Percentiles rank a stretch among this genome's conserved stretches.
phyloP scores from a whole-genome alignment of 2,888 invertebrate genomes.

The Acleris literana region DNA sequence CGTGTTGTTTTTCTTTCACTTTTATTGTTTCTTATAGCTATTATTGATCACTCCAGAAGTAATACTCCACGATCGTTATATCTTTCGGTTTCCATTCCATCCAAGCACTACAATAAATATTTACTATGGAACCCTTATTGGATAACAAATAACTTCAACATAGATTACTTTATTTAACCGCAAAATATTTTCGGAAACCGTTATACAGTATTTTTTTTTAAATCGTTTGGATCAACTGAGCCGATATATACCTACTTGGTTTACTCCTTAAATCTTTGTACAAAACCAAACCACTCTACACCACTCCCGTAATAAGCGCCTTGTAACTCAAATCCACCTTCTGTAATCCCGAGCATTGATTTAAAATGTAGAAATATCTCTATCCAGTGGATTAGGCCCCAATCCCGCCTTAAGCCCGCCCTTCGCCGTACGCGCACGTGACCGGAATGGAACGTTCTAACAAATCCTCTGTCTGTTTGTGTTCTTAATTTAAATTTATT shows the following conservation, averaged over 20 bases:
- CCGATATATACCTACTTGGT: neutral
- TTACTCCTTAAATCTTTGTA: neutral
- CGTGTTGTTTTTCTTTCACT: no score
- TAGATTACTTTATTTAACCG: neutral
- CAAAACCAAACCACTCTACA: no score
- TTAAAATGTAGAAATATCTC: slow-evolving; percentile 33
- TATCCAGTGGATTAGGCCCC: slow-evolving; percentile 30
- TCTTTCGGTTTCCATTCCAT: no score
- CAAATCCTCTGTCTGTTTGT: slow-evolving; percentile 53
- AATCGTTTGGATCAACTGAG: no score
- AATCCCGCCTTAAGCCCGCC: slow-evolving; percentile 51
- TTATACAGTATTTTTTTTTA: no score
- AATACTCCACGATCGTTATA: no score
- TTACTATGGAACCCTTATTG: no score
- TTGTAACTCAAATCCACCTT: slow-evolving; percentile 10
- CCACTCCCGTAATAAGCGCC: neutral
- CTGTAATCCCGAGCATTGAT: slow-evolving; percentile 21
- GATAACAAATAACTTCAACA: neutral
- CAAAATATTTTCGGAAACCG: neutral
- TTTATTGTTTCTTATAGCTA: no score
- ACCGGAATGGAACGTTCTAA: slow-evolving; percentile 53
- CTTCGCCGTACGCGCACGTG: slow-evolving; percentile 47
- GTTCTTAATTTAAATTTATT: slow-evolving; percentile 66
- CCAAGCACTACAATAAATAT: no score
- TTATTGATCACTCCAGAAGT: no score